Percentiles rank a stretch among this genome's conserved stretches.
Conservation (phyloP, 2,888 invertebrate species). For the Cremastobaeus sp. region DNA sequence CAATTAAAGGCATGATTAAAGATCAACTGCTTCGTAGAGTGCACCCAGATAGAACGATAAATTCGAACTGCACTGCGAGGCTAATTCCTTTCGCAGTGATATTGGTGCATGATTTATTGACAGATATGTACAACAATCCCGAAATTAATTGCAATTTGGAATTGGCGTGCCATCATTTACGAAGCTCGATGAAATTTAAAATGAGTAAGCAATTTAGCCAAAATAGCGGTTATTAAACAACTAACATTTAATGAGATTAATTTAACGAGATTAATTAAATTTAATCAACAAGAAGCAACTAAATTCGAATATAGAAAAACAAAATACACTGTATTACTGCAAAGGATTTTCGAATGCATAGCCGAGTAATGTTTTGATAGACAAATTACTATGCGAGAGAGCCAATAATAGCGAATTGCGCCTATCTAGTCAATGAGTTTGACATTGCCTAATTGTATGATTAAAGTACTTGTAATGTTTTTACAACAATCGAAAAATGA, state of each 20-base stretch:
- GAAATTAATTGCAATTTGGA: slow-evolving; percentile 5
- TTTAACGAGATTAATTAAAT: background rate
- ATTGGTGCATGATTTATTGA: slow-evolving; percentile 7
- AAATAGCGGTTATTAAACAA: too few relatives aligned
- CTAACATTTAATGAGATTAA: background rate
- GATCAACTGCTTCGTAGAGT: too few relatives aligned
- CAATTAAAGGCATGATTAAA: too few relatives aligned
- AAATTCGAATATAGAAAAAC: slow-evolving; percentile 6
- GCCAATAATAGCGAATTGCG: slow-evolving; percentile 20
- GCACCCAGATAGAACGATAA: too few relatives aligned
- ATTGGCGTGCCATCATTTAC: background rate
- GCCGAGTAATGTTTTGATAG: slow-evolving; percentile 14
- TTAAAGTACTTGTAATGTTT: background rate
- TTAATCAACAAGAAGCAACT: background rate
- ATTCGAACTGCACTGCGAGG: too few relatives aligned
- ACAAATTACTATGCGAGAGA: slow-evolving; percentile 31
- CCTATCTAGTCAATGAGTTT: slow-evolving; percentile 22
- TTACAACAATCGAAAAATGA: background rate
- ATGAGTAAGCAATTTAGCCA: too few relatives aligned
- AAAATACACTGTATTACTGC: background rate
- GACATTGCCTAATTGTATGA: slow-evolving; percentile 32
- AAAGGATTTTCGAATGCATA: too few relatives aligned
- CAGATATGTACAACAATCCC: background rate
- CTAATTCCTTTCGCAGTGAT: background rate
- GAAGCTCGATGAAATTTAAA: too few relatives aligned